A percentile compares a stretch with the other conserved stretches of the same genome.
These are phyloP conservation scores for Proterorhinus semilunaris DNA, from an alignment of 2,113 vertebrate genomes.

Conservation along the genomic window DNA sequence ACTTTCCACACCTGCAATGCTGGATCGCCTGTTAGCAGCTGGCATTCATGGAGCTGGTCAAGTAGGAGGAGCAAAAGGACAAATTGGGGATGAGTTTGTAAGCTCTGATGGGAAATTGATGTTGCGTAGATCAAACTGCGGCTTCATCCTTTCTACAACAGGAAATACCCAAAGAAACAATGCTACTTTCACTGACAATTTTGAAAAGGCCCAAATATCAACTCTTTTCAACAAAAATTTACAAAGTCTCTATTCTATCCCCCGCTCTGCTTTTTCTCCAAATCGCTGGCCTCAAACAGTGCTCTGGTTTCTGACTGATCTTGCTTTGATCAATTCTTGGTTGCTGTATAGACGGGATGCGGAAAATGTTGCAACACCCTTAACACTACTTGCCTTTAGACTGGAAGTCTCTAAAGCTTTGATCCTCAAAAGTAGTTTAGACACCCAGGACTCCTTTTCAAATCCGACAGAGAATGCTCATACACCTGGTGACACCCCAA, in stretches of 20 bases:
- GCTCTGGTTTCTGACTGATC: conserved; percentile 76
- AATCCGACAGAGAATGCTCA: conserved; percentile 52
- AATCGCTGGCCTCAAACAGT: conserved; percentile 74
- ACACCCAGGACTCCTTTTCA: conserved; percentile 63
- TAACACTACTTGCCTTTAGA: conserved; percentile 77
- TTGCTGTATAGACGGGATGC: conserved; percentile 66
- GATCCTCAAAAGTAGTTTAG: conserved; percentile 58
- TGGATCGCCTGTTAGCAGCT: conserved; percentile 71
- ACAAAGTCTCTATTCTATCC: conserved; percentile 70
- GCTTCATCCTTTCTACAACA: conserved; percentile 78
- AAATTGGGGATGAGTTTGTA: conserved; percentile 77
- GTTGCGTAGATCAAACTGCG: conserved; percentile 71
- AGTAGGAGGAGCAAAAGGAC: conserved; percentile 73
- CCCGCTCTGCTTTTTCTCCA: conserved; percentile 52
- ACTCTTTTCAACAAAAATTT: conserved; percentile 71
- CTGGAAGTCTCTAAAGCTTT: conserved; percentile 76
- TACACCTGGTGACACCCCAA: conserved; percentile 31
- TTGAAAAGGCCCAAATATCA: conserved; percentile 70
- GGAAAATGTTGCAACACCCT: conserved; percentile 23
- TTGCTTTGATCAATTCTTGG: conserved; percentile 79
- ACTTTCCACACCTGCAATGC: conserved; percentile 75
- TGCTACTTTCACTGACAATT: conserved; percentile 63
- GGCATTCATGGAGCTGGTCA: conserved; percentile 75
- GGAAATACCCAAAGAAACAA: conserved; percentile 60
- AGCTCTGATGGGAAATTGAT: conserved; percentile 77